A percentile compares a stretch with the other conserved stretches of the same genome.
Evolutionary conservation across 1,140 invertebrate species (phyloP).

Genomic region (Spodoptera litura): DNA sequence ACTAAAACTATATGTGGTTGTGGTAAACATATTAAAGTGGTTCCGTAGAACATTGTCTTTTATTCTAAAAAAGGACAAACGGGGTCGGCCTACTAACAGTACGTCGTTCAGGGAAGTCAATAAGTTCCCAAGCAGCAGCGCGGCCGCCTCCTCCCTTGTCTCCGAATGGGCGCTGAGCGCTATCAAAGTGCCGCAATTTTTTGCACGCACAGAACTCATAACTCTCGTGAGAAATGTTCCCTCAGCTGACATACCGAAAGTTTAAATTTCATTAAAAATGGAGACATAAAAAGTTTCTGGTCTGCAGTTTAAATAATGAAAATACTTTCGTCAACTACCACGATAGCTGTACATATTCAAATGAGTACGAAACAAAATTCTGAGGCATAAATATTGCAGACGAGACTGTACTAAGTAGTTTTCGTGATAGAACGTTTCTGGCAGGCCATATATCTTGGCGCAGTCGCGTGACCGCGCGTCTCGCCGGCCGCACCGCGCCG

Average conservation of each 20-base stretch:
- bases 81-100: too few relatives aligned
- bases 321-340: conserved; percentile 39
- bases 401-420: conserved; percentile 39
- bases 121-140: neutral
- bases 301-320: conserved; percentile 40
- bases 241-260: conserved; percentile 21
- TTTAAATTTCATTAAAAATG: conserved; percentile 37
- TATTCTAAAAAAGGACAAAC: too few relatives aligned
- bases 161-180: neutral
- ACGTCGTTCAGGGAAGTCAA: neutral
- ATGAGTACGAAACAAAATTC: conserved; percentile 39
- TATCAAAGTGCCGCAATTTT: conserved; percentile 9
- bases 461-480: conserved; percentile 8
- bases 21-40: too few relatives aligned
- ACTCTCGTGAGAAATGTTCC: conserved; percentile 9
- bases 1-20: too few relatives aligned
- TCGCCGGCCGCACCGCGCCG: neutral
- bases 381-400: conserved; percentile 34
- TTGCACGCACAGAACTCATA: conserved; percentile 16
- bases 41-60: too few relatives aligned
- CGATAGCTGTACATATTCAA: conserved; percentile 36
- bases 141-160: neutral
- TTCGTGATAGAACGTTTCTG: conserved; percentile 43
- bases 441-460: conserved; percentile 28
- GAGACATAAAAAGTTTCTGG: conserved; percentile 23